Evolutionary conservation across 2,113 vertebrate genomes (phyloP).

Genomic region (Numenius arquata): DNA sequence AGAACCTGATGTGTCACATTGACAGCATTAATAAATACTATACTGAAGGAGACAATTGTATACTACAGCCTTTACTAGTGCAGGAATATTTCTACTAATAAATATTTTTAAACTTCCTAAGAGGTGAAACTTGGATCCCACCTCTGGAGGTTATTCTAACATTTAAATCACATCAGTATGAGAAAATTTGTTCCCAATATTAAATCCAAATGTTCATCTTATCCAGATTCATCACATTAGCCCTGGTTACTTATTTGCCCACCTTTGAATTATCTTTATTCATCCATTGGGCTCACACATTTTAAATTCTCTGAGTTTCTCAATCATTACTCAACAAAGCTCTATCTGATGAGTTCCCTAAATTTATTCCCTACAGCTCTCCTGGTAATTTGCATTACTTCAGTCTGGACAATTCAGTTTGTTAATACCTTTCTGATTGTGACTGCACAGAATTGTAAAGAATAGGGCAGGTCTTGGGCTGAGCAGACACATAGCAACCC

Average conservation of each 20-base stretch:
- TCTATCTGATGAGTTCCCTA: background rate
- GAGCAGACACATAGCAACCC: background rate
- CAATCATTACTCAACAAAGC: slow-evolving; percentile 26
- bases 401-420: background rate
- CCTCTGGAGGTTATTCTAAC: background rate
- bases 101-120: background rate
- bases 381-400: background rate
- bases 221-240: background rate
- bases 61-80: background rate
- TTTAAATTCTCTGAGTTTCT: slow-evolving; percentile 6
- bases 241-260: background rate
- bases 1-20: background rate
- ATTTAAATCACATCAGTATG: background rate
- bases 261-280: background rate
- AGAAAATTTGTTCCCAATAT: background rate
- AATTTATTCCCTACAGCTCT: background rate
- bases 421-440: background rate
- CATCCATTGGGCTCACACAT: background rate
- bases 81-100: slow-evolving; percentile 1
- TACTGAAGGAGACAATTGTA: background rate
- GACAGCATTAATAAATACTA: background rate
- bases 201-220: background rate
- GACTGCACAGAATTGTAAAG: background rate
- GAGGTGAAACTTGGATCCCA: background rate
- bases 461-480: background rate